A percentile compares a stretch with the other conserved stretches of the same genome.
These are phyloP conservation scores for Idaea aversata DNA, from an alignment of 2,888 invertebrate species.

Conservation along the genomic window DNA sequence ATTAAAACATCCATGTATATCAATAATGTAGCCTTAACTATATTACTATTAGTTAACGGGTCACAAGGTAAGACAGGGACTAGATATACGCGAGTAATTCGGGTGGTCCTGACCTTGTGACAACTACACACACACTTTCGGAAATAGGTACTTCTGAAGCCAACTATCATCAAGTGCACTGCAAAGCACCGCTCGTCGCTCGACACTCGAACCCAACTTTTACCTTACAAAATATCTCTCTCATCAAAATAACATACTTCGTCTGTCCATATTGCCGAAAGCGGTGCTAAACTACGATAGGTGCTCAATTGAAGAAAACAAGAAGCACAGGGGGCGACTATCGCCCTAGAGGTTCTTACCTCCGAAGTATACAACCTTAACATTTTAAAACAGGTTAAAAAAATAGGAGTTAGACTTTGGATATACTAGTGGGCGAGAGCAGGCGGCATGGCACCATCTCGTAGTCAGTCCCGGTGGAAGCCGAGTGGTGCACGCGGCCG, in stretches of 20 bases:
- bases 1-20: slow-evolving; percentile 44
- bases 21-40: slow-evolving; percentile 40
- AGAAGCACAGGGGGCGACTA: slow-evolving; percentile 72
- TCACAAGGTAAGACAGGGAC: slow-evolving; percentile 42
- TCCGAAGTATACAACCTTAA: slow-evolving; percentile 73
- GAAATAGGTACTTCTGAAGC: slow-evolving; percentile 40
- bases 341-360: slow-evolving; percentile 57
- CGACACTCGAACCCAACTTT: slow-evolving; percentile 13
- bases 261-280: slow-evolving; percentile 34
- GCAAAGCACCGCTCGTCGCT: slow-evolving; percentile 29
- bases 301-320: slow-evolving; percentile 71
- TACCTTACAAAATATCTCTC: slow-evolving; percentile 49
- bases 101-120: slow-evolving; percentile 52
- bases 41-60: slow-evolving; percentile 42
- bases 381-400: slow-evolving; percentile 77
- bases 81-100: slow-evolving; percentile 57
- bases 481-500: slow-evolving; percentile 31
- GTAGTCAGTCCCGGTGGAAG: background rate
- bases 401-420: slow-evolving; percentile 79
- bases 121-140: slow-evolving; percentile 45
- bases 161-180: slow-evolving; percentile 25
- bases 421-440: slow-evolving; percentile 59
- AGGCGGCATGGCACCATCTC: slow-evolving; percentile 27
- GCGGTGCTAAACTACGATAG: slow-evolving; percentile 39
- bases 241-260: slow-evolving; percentile 31